Evolutionary conservation across 2,113 vertebrate species (phyloP), one percentile per base, ranked within the genome.

Genomic region (Nansenia antarctica): DNA sequence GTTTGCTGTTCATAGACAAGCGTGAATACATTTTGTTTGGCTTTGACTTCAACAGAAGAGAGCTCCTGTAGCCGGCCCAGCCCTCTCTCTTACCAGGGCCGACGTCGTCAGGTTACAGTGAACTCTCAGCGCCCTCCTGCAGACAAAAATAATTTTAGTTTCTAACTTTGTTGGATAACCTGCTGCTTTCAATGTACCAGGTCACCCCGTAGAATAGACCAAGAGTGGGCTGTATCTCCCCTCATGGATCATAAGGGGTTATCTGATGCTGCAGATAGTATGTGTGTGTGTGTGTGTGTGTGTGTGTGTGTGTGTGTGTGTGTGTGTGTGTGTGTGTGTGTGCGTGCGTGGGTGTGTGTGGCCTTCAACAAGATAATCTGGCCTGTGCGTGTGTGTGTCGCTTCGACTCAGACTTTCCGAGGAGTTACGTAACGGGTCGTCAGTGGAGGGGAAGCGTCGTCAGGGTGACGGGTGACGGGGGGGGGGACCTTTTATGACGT

Each of bases 121-220:
- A 86, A 88, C 86, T 80, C 82, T 77, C 70, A 81, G 66, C 53
- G 75, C 74, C 82, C 81, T 88, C 76, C 72, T 73, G 67, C 75
- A 82, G 88, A 83, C 87, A 86, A 86, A 88, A 88, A 85, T 77
- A 79, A 37, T 85, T 84, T 87, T 86, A 86, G 82, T 89, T 91
- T 91, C 85, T 88, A 90, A 88, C 88, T 73, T 67, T 53, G 76
- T 65, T 70, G 76, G 66, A 70, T 88, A 85, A 86, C 73, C 78
- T 67, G 78, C 42, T 24, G 30, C 78, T 79, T 78, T 78, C 64
- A 42, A 12, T 30, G 58, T 76, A 76, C 73, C 73, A 67, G 80
- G 71, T 37, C 69, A 59, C 24, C 2, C n/a, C 76, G 67, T 39
- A 69, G 69, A n/a, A 78, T 86, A 47, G 72, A 20, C 27, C 59